Evolutionary conservation across 2,797 vertebrate species (phyloP).

Genomic region (Carapus acus): DNA sequence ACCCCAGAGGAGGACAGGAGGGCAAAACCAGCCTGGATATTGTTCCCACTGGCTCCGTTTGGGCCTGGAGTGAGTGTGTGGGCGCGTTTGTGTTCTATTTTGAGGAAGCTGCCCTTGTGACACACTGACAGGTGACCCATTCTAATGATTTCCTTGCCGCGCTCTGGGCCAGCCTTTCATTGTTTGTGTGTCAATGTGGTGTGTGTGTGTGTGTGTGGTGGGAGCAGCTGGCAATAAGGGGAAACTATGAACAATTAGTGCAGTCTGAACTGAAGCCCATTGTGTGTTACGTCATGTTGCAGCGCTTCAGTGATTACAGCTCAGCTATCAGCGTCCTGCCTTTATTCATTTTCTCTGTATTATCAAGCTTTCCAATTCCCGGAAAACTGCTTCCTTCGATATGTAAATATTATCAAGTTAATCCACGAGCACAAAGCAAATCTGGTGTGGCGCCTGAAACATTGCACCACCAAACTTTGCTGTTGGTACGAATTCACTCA

Average conservation of each 20-base stretch:
- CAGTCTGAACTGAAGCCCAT: conserved; percentile 43
- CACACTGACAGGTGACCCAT: conserved; percentile 17
- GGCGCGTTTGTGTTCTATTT: conserved; percentile 19
- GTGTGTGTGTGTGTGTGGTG: conserved; percentile 47
- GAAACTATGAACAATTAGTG: conserved; percentile 46
- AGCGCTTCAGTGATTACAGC: conserved; percentile 39
- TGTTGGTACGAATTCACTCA: too few relatives aligned
- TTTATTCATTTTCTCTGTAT: conserved; percentile 25
- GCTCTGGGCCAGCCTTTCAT: conserved; percentile 22
- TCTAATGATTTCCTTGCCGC: conserved; percentile 39
- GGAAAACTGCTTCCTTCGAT: too few relatives aligned
- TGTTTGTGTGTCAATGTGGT: conserved; percentile 27
- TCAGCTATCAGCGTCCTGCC: conserved; percentile 30
- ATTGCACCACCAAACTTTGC: too few relatives aligned
- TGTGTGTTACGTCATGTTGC: conserved; percentile 56
- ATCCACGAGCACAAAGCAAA: too few relatives aligned
- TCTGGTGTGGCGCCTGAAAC: too few relatives aligned
- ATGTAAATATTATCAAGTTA: too few relatives aligned
- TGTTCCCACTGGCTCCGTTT: too few relatives aligned
- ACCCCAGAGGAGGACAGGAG: too few relatives aligned
- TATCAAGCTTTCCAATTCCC: conserved; percentile 23
- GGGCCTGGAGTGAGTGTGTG: too few relatives aligned
- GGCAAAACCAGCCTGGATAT: too few relatives aligned
- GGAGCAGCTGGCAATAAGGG: conserved; percentile 36
- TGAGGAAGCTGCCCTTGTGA: conserved; percentile 19